Evolutionary conservation across 2,113 vertebrate genomes (phyloP), one percentile per base, ranked within the genome.

Genomic region (Trinectes maculatus): DNA sequence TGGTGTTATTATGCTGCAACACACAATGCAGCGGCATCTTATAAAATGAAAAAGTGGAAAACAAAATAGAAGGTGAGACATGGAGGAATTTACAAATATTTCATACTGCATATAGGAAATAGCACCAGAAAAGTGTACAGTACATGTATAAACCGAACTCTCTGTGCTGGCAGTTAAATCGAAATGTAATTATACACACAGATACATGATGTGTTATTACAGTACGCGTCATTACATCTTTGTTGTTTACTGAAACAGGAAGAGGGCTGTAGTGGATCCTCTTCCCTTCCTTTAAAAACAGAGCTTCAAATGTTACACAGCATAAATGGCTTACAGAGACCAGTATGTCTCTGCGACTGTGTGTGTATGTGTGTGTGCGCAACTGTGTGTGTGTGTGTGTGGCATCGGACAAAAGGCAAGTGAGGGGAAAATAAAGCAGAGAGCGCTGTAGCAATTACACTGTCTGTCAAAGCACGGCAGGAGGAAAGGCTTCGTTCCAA

Each of bases 401-500:
- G 39, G 62, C 19, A 58, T 24, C 26, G 31, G 60, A 81, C 58
- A 64, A 70, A 74, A 56, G 59, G 28, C 8, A 39, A 73, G 58
- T 24, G 53, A 44, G 34, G 55, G 26, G 46, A 8, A 66, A 66
- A 70, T 78, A 69, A 78, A 83, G 70, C 31, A 40, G 18, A 79
- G 63, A 46, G 76, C 51, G 31, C 39, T 55, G 64, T 40, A 58
- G 73, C 60, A 78, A 82, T 80, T 82, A 80, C 71, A 67, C 75
- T 68, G 68, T 49, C 60, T 77, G 74, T 78, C 63, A 80, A 76
- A 78, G 68, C 33, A 21, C 36, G 2, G 43, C 4, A 16, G 53
- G 63, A 79, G 51, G 59, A 79, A 74, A 69, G 33, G 46, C 25
- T 48, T 72, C 68, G n/a, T n/a, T n/a, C n/a, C n/a, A n/a, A n/a